A percentile compares a stretch with the other conserved stretches of the same genome.
These are phyloP conservation scores for Nesospiza acunhae DNA, from an alignment of 2,113 vertebrate genomes.

Conservation along the genomic window DNA sequence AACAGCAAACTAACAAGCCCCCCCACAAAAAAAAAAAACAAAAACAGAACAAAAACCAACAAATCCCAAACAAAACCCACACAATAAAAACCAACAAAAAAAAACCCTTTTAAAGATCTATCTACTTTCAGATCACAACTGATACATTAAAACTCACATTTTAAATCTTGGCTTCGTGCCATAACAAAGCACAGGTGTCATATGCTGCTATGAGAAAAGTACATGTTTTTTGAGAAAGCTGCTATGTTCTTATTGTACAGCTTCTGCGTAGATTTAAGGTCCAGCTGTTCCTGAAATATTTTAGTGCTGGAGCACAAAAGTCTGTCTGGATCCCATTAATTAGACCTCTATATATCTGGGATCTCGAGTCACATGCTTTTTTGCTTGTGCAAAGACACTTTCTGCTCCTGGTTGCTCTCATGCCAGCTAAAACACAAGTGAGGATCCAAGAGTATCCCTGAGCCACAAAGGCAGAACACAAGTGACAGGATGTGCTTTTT, in stretches of 20 bases:
- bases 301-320: neutral
- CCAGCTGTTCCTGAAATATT: slow-evolving; percentile 11
- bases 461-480: neutral
- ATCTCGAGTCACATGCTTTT: neutral
- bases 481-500: neutral
- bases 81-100: neutral
- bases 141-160: neutral
- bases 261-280: slow-evolving; percentile 24
- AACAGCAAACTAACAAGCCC: neutral
- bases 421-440: neutral
- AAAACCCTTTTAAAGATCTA: neutral
- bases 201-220: neutral
- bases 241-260: neutral
- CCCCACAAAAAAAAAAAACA: neutral
- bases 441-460: neutral
- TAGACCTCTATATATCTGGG: neutral
- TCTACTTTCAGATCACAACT: neutral
- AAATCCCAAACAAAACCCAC: neutral
- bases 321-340: neutral
- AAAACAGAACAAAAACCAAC: too few relatives aligned
- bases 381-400: neutral
- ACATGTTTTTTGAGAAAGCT: neutral
- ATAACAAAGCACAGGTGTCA: neutral
- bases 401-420: neutral
- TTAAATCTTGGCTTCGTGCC: neutral